Evolutionary conservation across 2,113 vertebrate species (phyloP), one percentile per base, ranked within the genome.

Genomic region (Pituophis catenifer): DNA sequence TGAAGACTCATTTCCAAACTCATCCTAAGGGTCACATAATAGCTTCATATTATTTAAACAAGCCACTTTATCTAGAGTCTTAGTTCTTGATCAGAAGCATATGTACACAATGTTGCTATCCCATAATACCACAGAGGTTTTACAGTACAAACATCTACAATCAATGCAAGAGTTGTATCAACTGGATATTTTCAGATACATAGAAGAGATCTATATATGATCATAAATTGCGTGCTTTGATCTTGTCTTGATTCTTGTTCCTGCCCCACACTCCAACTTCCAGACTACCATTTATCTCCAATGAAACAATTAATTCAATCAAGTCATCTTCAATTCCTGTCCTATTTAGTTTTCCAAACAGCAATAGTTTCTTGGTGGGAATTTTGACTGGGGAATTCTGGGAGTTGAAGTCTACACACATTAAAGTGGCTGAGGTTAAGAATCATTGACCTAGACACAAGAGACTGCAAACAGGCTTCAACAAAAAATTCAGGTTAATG

Each of bases 401-500:
- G 65, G 29, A 70, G 29, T 33, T 70, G 29, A 70, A 70, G 29
- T 70, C 12, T 29, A n/a, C 13, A 70, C 12, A 70, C 29, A 12
- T 70, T 70, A 70, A 70, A 33, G 13, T 70, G 13, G 29, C 29
- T 70, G 29, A 70, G 29, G 29, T 33, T n/a, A 29, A 70, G 5
- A 33, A 15, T 33, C 29, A 70, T 50, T 70, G 94, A 93, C 58
- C 55, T 96, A 0, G 91, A 92, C 58, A 90, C 0, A 0, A 92
- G 58, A 95, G 90, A 89, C 85, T 90, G 57, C 86, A 92, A 97
- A 92, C 88, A 57, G 53, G 13, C n/a, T 50, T 0, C 53, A 87
- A 92, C 26, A 94, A 53, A 96, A 93, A 87, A 24, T 89, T 26
- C 89, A 93, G 55, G 81, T 91, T 94, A 96, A 91, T 92, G 53